These are phyloP conservation scores for Phyllostomus hastatus DNA, from an alignment of 2,113 vertebrate genomes.

Conservation along the genomic window DNA sequence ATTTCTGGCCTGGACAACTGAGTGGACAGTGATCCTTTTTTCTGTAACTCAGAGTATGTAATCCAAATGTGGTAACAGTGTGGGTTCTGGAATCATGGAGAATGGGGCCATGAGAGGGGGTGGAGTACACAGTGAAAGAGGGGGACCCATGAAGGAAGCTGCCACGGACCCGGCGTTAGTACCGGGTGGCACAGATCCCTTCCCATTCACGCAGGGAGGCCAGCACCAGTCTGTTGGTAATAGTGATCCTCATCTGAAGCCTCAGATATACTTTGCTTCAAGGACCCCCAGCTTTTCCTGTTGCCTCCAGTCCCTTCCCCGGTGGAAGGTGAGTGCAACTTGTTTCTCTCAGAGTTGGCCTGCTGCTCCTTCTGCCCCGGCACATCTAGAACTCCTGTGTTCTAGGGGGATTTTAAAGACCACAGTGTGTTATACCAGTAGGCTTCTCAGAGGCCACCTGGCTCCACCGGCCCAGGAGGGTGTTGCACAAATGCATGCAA, in stretches of 20 bases:
- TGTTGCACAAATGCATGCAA: not conserved
- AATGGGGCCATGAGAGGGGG: not conserved
- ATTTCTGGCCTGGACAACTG: not conserved
- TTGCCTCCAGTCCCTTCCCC: not conserved
- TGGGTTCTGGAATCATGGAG: not conserved
- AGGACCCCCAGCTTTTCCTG: not conserved
- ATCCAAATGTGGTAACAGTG: not conserved
- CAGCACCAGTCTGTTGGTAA: not conserved
- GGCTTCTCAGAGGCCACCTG: not conserved
- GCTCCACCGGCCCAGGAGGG: not conserved
- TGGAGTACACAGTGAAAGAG: not conserved
- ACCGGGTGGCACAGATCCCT: not conserved
- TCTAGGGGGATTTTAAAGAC: not conserved
- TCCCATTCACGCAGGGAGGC: not conserved
- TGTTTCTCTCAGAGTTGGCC: not conserved
- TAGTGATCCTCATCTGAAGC: not conserved
- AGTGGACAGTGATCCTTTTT: not conserved
- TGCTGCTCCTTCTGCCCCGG: not conserved
- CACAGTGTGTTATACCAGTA: not conserved
- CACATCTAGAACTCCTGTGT: not conserved
- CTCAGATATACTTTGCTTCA: not conserved
- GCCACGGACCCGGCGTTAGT: rapidly evolving
- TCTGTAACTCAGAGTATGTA: not conserved
- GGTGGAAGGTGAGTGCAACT: not conserved
- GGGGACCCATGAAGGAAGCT: not conserved